Evolutionary conservation across 2,888 invertebrate species (phyloP).

Genomic region (Drosophila hamatofila): DNA sequence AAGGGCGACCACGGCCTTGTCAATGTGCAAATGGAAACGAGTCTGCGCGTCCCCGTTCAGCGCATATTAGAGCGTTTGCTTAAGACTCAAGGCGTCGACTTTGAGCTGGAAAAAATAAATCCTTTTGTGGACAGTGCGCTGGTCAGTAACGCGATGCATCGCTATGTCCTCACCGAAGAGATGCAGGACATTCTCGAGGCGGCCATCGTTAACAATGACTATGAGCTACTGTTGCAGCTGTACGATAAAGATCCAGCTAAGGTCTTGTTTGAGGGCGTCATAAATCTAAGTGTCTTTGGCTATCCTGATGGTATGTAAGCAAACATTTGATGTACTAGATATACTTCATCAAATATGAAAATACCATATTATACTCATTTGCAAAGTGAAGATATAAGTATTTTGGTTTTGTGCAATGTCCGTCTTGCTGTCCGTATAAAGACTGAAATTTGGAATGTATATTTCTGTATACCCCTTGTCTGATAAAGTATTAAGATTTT

Average conservation of each 20-base stretch:
- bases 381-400: no score
- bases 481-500: no score
- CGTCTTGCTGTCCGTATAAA: no score
- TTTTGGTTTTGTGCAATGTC: no score
- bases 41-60: constrained; percentile 42
- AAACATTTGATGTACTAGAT: neutral
- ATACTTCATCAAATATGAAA: no score
- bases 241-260: constrained; percentile 49
- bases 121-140: constrained; percentile 56
- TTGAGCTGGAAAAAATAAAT: constrained; percentile 53
- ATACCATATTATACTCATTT: no score
- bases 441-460: no score
- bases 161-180: constrained; percentile 65
- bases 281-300: constrained; percentile 71
- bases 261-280: constrained; percentile 65
- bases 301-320: constrained; percentile 69
- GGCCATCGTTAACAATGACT: constrained; percentile 52
- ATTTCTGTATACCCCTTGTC: no score
- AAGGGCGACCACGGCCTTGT: constrained; percentile 32
- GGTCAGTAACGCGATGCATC: constrained; percentile 77
- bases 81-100: constrained; percentile 52
- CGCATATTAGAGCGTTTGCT: constrained; percentile 55
- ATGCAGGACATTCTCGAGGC: constrained; percentile 65
- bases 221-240: constrained; percentile 70
- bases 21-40: constrained; percentile 59